phyloP scores from a whole-genome alignment of 2,888 invertebrate species.

The Hydropsyche betteni region DNA sequence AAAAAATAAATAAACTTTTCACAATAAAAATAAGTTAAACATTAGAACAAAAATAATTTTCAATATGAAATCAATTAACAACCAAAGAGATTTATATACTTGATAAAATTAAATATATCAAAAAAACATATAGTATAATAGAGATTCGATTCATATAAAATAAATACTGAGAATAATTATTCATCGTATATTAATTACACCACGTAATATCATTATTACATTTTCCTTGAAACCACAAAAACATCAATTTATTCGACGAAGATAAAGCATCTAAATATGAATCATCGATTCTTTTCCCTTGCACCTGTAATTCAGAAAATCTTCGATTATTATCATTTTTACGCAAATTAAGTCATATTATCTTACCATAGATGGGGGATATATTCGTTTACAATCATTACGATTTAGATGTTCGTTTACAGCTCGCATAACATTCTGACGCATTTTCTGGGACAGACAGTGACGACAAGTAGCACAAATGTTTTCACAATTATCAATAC shows the following conservation, averaged over 20 bases:
- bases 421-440: slow-evolving; percentile 70
- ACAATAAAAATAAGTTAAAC: too few relatives aligned
- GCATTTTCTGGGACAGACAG: slow-evolving; percentile 73
- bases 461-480: slow-evolving; percentile 81
- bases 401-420: slow-evolving; percentile 83
- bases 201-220: slow-evolving; percentile 81
- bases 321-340: background rate
- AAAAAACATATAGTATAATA: too few relatives aligned
- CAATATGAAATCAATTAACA: too few relatives aligned
- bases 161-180: too few relatives aligned
- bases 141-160: too few relatives aligned
- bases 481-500: slow-evolving; percentile 71
- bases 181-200: slow-evolving; percentile 65
- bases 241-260: slow-evolving; percentile 76
- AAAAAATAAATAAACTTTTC: too few relatives aligned
- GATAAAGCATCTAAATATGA: slow-evolving; percentile 67
- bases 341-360: slow-evolving; percentile 17
- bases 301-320: slow-evolving; percentile 53
- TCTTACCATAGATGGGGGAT: slow-evolving; percentile 75
- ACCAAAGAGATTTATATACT: too few relatives aligned
- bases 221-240: slow-evolving; percentile 89
- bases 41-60: too few relatives aligned
- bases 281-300: slow-evolving; percentile 56
- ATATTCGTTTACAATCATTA: slow-evolving; percentile 81
- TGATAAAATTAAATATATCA: too few relatives aligned